Conservation (phyloP, 1,140 invertebrate genomes). For the Drosophila rhopaloa region DNA sequence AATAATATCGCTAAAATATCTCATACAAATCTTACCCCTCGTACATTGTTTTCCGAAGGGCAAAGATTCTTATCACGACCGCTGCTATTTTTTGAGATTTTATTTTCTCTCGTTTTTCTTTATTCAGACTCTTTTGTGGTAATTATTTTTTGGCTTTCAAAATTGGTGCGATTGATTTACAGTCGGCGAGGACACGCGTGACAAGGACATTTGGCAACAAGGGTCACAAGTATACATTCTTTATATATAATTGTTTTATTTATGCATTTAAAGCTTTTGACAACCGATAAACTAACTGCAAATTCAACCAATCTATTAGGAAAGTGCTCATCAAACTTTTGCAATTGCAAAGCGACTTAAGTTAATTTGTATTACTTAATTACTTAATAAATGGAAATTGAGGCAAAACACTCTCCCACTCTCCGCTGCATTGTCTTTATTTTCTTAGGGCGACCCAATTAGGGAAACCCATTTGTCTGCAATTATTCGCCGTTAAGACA, state of each 20-base stretch:
- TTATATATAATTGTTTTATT: too few relatives aligned
- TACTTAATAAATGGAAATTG: conserved; percentile 9
- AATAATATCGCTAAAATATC: conserved; percentile 56
- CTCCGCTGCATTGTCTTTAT: not conserved
- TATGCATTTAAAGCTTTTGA: too few relatives aligned
- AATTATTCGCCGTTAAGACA: conserved; percentile 70
- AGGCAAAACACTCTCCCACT: conserved; percentile 4
- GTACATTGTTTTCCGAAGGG: not conserved
- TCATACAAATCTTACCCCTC: conserved; percentile 1
- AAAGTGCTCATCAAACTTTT: not conserved
- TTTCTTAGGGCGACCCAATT: conserved; percentile 42
- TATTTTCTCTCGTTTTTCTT: not conserved
- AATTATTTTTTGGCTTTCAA: conserved; percentile 28
- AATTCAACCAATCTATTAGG: too few relatives aligned
- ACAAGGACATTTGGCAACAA: not conserved
- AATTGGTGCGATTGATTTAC: conserved; percentile 69
- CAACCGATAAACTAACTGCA: too few relatives aligned
- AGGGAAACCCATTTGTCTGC: conserved; percentile 59
- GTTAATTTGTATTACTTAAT: conserved; percentile 4
- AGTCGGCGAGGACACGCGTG: conserved; percentile 36
- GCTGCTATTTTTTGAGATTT: conserved; percentile 32
- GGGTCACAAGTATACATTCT: too few relatives aligned
- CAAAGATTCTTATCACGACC: conserved; percentile 25
- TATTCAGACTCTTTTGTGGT: conserved; percentile 4
- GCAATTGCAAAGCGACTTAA: not conserved